Evolutionary conservation across 1,140 invertebrate genomes (phyloP).

Genomic region (Drosophila baimaii): DNA sequence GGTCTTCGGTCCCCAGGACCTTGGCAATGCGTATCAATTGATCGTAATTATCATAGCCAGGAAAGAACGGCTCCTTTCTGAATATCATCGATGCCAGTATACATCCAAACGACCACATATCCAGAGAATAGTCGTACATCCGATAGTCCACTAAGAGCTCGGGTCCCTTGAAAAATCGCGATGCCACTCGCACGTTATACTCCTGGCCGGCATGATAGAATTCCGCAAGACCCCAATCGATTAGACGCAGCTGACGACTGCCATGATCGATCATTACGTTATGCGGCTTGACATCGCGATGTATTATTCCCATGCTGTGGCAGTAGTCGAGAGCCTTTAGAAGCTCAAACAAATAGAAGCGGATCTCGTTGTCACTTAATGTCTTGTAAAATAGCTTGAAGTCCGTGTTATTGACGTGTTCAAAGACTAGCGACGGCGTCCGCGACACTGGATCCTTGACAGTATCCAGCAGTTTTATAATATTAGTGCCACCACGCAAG

Average conservation of each 20-base stretch:
- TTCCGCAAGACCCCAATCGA: slow-evolving; percentile 99
- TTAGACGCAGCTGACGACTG: slow-evolving; percentile 98
- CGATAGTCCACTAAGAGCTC: slow-evolving; percentile 99
- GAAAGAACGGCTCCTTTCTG: slow-evolving; percentile 99
- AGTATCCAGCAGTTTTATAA: slow-evolving; percentile 98
- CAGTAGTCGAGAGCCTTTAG: slow-evolving; percentile 98
- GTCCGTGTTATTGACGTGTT: slow-evolving; percentile 99
- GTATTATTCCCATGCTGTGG: slow-evolving; percentile 99
- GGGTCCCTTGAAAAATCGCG: slow-evolving; percentile 99
- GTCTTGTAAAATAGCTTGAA: slow-evolving; percentile 99
- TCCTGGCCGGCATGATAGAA: slow-evolving; percentile 99
- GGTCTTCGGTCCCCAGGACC: slow-evolving; percentile 99
- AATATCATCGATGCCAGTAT: slow-evolving; percentile 99
- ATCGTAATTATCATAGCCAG: slow-evolving; percentile 99
- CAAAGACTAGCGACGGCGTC: slow-evolving; percentile 99
- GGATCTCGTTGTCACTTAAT: slow-evolving; percentile 99
- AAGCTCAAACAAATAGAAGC: slow-evolving; percentile 90
- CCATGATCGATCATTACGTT: slow-evolving; percentile 99
- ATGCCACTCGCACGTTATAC: slow-evolving; percentile 99
- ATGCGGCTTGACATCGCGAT: slow-evolving; percentile 99
- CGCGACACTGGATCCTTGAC: slow-evolving; percentile 99
- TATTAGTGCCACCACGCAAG: slow-evolving; percentile 98
- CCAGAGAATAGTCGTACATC: slow-evolving; percentile 99
- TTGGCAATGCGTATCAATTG: slow-evolving; percentile 99
- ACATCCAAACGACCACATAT: slow-evolving; percentile 99